phyloP scores from a whole-genome alignment of 2,888 invertebrate genomes.

The Sphaerophoria rueppellii region DNA sequence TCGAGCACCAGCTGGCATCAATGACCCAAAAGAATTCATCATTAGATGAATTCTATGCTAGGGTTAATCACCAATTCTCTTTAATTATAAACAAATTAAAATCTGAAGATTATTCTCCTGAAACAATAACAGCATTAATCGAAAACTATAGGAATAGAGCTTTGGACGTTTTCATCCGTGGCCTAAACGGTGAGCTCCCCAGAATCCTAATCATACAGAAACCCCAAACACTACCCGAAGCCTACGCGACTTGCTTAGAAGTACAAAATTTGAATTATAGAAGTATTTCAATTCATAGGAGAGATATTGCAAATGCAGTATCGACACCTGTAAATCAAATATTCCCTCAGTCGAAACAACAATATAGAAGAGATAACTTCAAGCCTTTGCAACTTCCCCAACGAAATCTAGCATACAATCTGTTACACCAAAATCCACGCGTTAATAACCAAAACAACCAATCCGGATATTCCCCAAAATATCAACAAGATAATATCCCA shows the following conservation, averaged over 20 bases:
- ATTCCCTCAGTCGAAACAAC: not conserved
- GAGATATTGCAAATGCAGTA: slow-evolving; percentile 3
- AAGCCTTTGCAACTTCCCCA: not conserved
- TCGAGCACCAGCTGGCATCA: not conserved
- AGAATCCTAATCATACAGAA: slow-evolving; percentile 52
- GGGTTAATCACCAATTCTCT: too few species aligned
- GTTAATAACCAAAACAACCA: not conserved
- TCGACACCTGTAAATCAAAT: slow-evolving; percentile 36
- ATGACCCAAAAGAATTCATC: not conserved
- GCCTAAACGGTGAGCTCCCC: slow-evolving; percentile 44
- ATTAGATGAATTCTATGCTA: too few species aligned
- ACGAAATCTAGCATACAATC: not conserved
- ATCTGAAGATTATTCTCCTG: slow-evolving; percentile 38
- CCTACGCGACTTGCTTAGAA: slow-evolving; percentile 46
- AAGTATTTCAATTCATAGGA: slow-evolving; percentile 27
- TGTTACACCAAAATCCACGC: not conserved
- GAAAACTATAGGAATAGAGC: slow-evolving; percentile 43
- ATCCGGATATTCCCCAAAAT: too few species aligned
- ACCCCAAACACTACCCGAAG: slow-evolving; percentile 49
- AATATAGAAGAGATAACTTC: not conserved
- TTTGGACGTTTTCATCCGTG: slow-evolving; percentile 48
- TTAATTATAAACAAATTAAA: slow-evolving; percentile 34
- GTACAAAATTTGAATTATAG: slow-evolving; percentile 39
- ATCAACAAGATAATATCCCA: not conserved
- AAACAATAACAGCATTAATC: slow-evolving; percentile 15